Base-by-base conservation (phyloP, 2,113 vertebrate species). In the Herpetotheres cachinnans region DNA sequence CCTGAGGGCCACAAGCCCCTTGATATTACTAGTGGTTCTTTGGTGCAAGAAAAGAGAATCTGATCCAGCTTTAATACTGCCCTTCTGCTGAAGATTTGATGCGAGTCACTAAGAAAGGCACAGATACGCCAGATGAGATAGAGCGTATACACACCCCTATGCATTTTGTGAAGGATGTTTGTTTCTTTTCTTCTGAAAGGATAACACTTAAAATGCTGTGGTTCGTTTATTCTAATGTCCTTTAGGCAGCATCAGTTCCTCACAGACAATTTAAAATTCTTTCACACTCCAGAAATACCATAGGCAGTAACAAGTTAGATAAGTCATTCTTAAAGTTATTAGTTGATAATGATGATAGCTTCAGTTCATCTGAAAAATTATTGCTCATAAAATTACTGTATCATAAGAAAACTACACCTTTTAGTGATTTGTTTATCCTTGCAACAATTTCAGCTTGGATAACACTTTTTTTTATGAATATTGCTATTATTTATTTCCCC, bases 271-370 rank as follows among this genome's bases (percentile, higher is more conserved):
- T 95, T 95, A 88, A 95, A 95, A 91, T 97, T 80, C 81, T 90
- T 96, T 95, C 89, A 94, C 89, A 95, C 89, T 78, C 84, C 82
- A 95, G 82, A 91, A 97, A 93, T 94, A 97, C 62, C 71, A 87
- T 36, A 94, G 70, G 34, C 93, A 86, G 74, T 40, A 91, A 21
- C 74, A 96, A 96, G 91, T 82, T 79, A 96, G 78, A 95, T 93
- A 97, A 95, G 93, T 96, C 94, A 91, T 95, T 97, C 84, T 86
- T 95, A 90, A 86, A 97, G 89, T 90, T 95, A 90, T 95, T 97
- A 97, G 89, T 88, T 91, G 84, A 94, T 94, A 96, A 97, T 91
- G 96, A 95, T 92, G 94, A 93, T 92, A 85, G 78, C 55, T 96
- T 95, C 89, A 90, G 72, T 93, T 97, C 88, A 92, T 96, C 90